Evolutionary conservation across 2,888 invertebrate genomes (phyloP).

Genomic region (Netelia virgata): DNA sequence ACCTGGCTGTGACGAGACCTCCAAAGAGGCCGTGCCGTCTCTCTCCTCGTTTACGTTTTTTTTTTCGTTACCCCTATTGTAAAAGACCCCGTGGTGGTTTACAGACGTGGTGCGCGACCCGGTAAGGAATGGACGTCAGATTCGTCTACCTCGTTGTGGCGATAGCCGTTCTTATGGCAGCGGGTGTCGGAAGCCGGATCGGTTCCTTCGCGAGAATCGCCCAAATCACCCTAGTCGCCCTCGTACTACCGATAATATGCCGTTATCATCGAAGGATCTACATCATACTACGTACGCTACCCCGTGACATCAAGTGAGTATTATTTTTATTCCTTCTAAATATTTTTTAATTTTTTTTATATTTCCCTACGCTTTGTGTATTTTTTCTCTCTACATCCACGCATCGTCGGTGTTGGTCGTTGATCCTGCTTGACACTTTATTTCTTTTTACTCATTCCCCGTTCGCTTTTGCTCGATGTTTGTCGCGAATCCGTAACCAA

Average conservation of each 20-base stretch:
- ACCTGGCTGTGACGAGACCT: too few species aligned
- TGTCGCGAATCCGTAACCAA: too few species aligned
- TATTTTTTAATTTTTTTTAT: constrained; percentile 8
- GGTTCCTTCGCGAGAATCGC: constrained; percentile 78
- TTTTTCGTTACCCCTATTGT: background rate
- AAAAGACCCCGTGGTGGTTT: constrained; percentile 62
- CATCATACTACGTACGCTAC: constrained; percentile 80
- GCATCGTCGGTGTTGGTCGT: too few species aligned
- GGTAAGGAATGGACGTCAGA: constrained; percentile 80
- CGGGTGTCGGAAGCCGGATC: constrained; percentile 77
- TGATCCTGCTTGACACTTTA: too few species aligned
- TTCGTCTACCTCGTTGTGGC: constrained; percentile 78
- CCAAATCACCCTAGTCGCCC: constrained; percentile 77
- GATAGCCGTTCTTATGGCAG: constrained; percentile 79
- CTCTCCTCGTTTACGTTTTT: too few species aligned
- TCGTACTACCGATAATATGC: constrained; percentile 78
- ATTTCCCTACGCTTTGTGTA: background rate
- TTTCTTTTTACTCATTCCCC: too few species aligned
- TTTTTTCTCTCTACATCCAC: too few species aligned
- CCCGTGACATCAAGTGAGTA: constrained; percentile 82
- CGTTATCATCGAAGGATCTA: constrained; percentile 81
- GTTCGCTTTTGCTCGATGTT: too few species aligned
- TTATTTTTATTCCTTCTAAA: background rate
- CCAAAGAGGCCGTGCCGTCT: too few species aligned
- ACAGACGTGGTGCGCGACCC: constrained; percentile 69